Percentiles rank a stretch among this genome's conserved stretches.
Evolutionary conservation across 2,888 invertebrate genomes (phyloP).

Genomic region (Alloscopus bannaensis): DNA sequence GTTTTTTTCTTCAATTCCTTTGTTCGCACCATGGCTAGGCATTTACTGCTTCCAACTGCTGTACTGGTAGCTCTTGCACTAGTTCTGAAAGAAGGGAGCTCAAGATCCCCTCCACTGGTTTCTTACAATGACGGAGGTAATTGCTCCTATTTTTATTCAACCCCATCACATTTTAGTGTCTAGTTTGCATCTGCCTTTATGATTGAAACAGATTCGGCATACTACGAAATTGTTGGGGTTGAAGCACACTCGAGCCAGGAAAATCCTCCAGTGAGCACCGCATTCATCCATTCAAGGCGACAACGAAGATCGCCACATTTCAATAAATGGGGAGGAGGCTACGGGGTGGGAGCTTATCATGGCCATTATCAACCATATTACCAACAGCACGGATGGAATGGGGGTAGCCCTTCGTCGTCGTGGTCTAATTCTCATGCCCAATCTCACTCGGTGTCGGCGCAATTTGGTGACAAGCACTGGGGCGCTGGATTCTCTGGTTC

Average conservation of each 20-base stretch:
- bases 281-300: constrained; percentile 7
- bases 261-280: background rate
- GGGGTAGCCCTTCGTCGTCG: background rate
- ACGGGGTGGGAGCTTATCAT: background rate
- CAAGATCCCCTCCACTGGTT: too few relatives aligned
- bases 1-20: too few relatives aligned
- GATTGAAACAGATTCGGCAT: constrained; percentile 5
- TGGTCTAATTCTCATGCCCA: constrained; percentile 33
- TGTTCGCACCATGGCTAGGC: too few relatives aligned
- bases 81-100: too few relatives aligned
- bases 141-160: too few relatives aligned
- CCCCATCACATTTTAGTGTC: too few relatives aligned
- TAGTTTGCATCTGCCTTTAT: too few relatives aligned
- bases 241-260: constrained; percentile 16
- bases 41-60: too few relatives aligned
- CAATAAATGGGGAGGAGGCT: background rate
- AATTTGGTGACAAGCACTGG: constrained; percentile 30
- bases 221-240: constrained; percentile 11
- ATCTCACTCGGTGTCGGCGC: constrained; percentile 36
- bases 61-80: too few relatives aligned
- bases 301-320: constrained; percentile 23
- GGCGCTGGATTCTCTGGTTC: constrained; percentile 31
- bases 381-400: background rate
- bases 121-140: too few relatives aligned
- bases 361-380: constrained; percentile 19